phyloP scores from a whole-genome alignment of 2,888 invertebrate species.

The Oligia latruncula region DNA sequence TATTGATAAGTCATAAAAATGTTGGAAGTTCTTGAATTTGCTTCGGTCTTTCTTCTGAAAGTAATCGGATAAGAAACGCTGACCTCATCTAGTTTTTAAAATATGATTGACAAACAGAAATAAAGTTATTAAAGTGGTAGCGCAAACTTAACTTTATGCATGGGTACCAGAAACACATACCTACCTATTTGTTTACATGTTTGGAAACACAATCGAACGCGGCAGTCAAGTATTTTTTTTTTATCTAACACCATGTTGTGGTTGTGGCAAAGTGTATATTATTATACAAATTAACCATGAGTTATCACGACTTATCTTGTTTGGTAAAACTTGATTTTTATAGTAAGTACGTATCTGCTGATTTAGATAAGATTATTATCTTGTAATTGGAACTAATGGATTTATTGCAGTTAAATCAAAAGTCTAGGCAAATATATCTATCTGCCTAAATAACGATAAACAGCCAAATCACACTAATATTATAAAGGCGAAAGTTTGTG shows the following conservation, averaged over 20 bases:
- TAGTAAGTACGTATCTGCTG: not conserved
- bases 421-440: not conserved
- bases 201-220: not conserved
- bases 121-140: not conserved
- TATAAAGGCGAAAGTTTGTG: too few relatives aligned
- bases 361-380: constrained; percentile 30
- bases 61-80: too few relatives aligned
- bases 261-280: not conserved
- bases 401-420: not conserved
- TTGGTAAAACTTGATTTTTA: constrained; percentile 1
- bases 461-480: not conserved
- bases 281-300: not conserved
- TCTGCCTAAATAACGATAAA: not conserved
- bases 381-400: not conserved
- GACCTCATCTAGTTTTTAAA: too few relatives aligned
- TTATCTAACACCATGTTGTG: not conserved
- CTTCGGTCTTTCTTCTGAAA: too few relatives aligned
- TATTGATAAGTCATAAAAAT: not conserved
- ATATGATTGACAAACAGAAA: too few relatives aligned
- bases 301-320: not conserved
- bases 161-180: not conserved
- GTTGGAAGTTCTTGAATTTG: not conserved
- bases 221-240: not conserved
- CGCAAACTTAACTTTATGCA: not conserved
- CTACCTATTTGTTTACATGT: not conserved